Conservation (phyloP, 2,888 invertebrate genomes). For the Ferrisia virgata region DNA sequence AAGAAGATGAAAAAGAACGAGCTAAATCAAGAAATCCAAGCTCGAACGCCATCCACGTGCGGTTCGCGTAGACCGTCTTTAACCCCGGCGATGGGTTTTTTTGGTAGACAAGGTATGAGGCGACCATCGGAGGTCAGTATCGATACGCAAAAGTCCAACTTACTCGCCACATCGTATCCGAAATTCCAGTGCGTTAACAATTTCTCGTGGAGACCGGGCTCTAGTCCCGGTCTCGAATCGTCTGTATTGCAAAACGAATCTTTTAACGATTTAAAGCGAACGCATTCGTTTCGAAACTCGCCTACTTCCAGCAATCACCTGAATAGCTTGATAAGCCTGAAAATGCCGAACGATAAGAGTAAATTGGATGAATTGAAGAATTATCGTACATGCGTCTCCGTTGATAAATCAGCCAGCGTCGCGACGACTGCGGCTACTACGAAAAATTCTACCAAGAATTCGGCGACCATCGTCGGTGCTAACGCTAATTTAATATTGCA, state of each 20-base stretch:
- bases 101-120: slow-evolving; percentile 48
- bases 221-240: slow-evolving; percentile 52
- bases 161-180: slow-evolving; percentile 42
- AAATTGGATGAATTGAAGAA: neutral
- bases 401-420: neutral
- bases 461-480: neutral
- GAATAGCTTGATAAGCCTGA: slow-evolving; percentile 13
- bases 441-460: neutral
- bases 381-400: neutral
- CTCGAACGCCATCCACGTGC: slow-evolving; percentile 73
- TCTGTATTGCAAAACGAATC: slow-evolving; percentile 49
- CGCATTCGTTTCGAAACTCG: slow-evolving; percentile 18
- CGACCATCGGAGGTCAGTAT: slow-evolving; percentile 50
- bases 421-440: no score
- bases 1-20: slow-evolving; percentile 76
- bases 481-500: slow-evolving; percentile 48
- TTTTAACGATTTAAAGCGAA: slow-evolving; percentile 35
- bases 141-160: slow-evolving; percentile 47
- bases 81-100: slow-evolving; percentile 56
- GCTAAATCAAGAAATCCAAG: slow-evolving; percentile 72
- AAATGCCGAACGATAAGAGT: neutral
- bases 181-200: slow-evolving; percentile 50
- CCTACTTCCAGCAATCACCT: neutral
- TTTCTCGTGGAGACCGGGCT: slow-evolving; percentile 57
- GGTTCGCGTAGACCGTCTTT: slow-evolving; percentile 71